Evolutionary conservation across 2,797 vertebrate species (phyloP).

Genomic region (Alauda arvensis): DNA sequence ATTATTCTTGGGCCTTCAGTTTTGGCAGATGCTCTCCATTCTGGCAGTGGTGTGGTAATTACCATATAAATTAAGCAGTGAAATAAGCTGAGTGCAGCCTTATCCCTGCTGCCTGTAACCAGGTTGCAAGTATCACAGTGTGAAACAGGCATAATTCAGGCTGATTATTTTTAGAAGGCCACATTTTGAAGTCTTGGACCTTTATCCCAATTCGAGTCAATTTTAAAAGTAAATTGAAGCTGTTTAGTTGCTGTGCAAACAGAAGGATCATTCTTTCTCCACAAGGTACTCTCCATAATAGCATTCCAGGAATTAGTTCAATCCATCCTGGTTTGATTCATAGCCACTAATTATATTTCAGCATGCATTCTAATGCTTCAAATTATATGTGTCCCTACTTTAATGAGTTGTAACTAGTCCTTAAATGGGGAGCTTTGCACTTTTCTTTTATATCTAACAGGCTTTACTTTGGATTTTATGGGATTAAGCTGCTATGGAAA

Average conservation of each 20-base stretch:
- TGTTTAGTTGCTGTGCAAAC: slow-evolving; percentile 68
- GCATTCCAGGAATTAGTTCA: slow-evolving; percentile 69
- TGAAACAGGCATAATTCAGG: slow-evolving; percentile 63
- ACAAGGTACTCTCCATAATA: slow-evolving; percentile 49
- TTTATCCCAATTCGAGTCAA: slow-evolving; percentile 64
- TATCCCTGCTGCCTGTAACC: slow-evolving; percentile 62
- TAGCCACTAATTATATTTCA: slow-evolving; percentile 69
- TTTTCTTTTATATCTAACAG: slow-evolving; percentile 59
- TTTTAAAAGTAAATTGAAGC: slow-evolving; percentile 74
- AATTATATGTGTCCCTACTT: slow-evolving; percentile 66
- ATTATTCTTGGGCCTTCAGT: slow-evolving; percentile 67
- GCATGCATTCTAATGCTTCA: slow-evolving; percentile 61
- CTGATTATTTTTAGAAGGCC: slow-evolving; percentile 53
- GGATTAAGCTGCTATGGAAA: slow-evolving; percentile 54
- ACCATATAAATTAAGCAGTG: slow-evolving; percentile 77
- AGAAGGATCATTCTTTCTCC: slow-evolving; percentile 65
- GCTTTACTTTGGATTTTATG: slow-evolving; percentile 59
- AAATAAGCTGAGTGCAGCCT: slow-evolving; percentile 63
- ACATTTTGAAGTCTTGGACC: slow-evolving; percentile 45
- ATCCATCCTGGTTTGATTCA: slow-evolving; percentile 67
- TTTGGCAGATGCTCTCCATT: slow-evolving; percentile 73
- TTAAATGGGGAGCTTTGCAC: slow-evolving; percentile 60
- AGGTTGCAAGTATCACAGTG: slow-evolving; percentile 51
- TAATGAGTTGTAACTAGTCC: slow-evolving; percentile 68
- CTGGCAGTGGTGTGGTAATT: slow-evolving; percentile 70